phyloP scores from a whole-genome alignment of 2,888 invertebrate genomes.

The Acanthococcus lagerstroemiae region DNA sequence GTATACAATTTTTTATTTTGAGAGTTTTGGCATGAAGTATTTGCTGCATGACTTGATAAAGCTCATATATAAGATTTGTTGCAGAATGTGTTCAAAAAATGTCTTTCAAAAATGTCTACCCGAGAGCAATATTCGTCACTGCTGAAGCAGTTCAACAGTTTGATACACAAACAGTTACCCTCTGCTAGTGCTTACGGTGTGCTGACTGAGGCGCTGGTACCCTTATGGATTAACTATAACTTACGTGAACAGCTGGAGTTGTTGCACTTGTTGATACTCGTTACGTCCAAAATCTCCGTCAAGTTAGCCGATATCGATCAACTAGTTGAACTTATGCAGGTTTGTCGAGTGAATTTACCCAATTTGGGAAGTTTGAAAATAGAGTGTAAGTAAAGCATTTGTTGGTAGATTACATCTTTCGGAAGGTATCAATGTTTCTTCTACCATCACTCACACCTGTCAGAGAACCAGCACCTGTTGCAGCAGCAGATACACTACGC shows the following conservation, averaged over 20 bases:
- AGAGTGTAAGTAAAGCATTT: too few species aligned
- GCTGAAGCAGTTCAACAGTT: conserved; percentile 6
- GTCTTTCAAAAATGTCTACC: background rate
- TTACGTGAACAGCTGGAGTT: conserved; percentile 20
- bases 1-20: background rate
- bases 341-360: too few species aligned
- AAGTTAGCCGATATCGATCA: conserved; percentile 17
- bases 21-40: background rate
- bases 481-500: conserved; percentile 21
- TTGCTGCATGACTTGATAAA: background rate
- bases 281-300: conserved; percentile 9
- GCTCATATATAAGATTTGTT: background rate
- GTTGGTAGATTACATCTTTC: conserved; percentile 11
- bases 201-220: conserved; percentile 8
- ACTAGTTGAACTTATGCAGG: conserved; percentile 14
- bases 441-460: conserved; percentile 21
- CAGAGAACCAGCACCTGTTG: conserved; percentile 8
- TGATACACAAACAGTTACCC: conserved; percentile 22
- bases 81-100: conserved; percentile 12
- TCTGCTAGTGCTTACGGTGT: conserved; percentile 2
- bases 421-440: conserved; percentile 24
- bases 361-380: too few species aligned
- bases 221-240: conserved; percentile 18
- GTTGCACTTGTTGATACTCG: conserved; percentile 3
- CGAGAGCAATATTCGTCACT: conserved; percentile 13